Evolutionary conservation across 1,140 invertebrate genomes (phyloP).

Genomic region (Palaemon carinicauda): DNA sequence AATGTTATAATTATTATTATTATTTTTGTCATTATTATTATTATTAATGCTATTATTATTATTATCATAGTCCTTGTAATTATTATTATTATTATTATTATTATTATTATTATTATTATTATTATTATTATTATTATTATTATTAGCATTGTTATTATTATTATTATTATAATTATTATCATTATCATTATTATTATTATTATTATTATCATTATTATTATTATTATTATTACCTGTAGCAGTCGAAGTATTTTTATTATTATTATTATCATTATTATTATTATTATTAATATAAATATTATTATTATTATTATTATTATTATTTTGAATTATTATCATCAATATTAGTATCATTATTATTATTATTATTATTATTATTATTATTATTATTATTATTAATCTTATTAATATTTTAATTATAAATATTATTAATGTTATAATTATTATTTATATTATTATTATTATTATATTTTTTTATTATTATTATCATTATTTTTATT

Average conservation of each 20-base stretch:
- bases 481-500: no score
- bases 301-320: neutral
- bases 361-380: neutral
- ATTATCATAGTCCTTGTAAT: no score
- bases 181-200: neutral
- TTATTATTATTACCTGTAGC: neutral
- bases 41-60: slow-evolving; percentile 10
- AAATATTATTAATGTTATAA: neutral
- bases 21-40: slow-evolving; percentile 10
- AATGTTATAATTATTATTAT: neutral
- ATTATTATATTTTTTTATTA: no score
- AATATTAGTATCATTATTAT: neutral
- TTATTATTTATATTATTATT: no score
- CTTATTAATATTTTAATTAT: no score
- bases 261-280: slow-evolving; percentile 3
- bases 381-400: no score
- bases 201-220: neutral
- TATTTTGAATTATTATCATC: no score
- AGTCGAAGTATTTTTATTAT: neutral
- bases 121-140: neutral
- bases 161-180: neutral
- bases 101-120: slow-evolving; percentile 7
- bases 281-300: neutral
- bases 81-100: neutral
- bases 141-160: neutral